Percentiles rank a stretch among this genome's conserved stretches.
Evolutionary conservation across 2,113 vertebrate genomes (phyloP).

Genomic region (Azemiops feae): DNA sequence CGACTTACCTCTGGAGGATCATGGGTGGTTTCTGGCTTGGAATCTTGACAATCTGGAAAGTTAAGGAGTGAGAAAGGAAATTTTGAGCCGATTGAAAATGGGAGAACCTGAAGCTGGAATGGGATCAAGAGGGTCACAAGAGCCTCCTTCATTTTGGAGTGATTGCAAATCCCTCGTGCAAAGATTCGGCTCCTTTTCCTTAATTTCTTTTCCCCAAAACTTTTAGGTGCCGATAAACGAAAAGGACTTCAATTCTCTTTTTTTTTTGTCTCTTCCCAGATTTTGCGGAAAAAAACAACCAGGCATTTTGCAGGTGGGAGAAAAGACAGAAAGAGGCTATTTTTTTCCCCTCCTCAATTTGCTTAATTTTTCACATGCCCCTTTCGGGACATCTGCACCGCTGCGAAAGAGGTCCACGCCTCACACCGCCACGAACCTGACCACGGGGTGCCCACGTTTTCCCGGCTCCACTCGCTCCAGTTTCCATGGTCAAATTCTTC

Average conservation of each 20-base stretch:
- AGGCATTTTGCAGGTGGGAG: background rate
- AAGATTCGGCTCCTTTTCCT: background rate
- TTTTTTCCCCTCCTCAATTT: background rate
- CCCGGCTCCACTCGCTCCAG: slow-evolving; percentile 73
- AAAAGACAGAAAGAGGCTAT: background rate
- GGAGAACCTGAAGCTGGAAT: fast-evolving
- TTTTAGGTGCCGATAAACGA: background rate
- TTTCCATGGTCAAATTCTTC: slow-evolving; percentile 63
- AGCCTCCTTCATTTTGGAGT: background rate
- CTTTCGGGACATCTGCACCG: background rate
- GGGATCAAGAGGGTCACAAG: background rate
- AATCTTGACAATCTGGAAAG: background rate
- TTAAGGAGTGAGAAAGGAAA: background rate
- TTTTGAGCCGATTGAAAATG: background rate
- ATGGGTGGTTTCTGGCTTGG: background rate
- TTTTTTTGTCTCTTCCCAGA: no score
- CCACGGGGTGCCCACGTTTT: slow-evolving; percentile 65
- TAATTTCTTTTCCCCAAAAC: no score
- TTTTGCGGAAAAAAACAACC: background rate
- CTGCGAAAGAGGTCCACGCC: background rate
- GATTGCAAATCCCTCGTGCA: background rate
- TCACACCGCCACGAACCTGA: slow-evolving; percentile 55
- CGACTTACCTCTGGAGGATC: background rate
- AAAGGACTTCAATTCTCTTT: background rate
- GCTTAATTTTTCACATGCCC: background rate